Conservation (phyloP, 2,113 vertebrate species). For the Lonchura striata region DNA sequence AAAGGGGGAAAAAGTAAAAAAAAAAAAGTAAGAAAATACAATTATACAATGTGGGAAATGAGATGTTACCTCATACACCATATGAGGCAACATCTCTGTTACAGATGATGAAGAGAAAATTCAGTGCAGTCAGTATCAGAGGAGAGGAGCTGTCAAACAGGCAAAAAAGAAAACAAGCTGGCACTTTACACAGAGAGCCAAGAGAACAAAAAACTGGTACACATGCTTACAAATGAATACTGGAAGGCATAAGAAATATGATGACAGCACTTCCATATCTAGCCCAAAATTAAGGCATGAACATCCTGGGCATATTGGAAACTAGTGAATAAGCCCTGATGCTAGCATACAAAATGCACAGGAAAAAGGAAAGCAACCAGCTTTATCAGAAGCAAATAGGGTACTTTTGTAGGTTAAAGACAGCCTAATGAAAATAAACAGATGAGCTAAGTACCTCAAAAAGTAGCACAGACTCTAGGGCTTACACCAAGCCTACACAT, state of each 20-base stretch:
- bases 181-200: background rate
- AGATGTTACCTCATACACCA: background rate
- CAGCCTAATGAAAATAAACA: background rate
- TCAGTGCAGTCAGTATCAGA: rapidly evolving
- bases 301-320: background rate
- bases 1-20: too few species aligned
- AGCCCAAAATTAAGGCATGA: background rate
- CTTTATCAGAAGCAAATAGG: background rate
- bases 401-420: background rate
- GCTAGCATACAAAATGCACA: background rate
- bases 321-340: background rate
- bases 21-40: background rate
- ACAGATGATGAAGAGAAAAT: background rate
- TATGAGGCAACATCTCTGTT: background rate
- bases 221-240: background rate
- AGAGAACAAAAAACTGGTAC: background rate
- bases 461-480: background rate
- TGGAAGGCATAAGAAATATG: background rate
- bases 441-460: background rate
- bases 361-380: background rate
- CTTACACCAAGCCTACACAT: background rate
- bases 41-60: background rate
- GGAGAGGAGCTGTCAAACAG: background rate
- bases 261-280: rapidly evolving
- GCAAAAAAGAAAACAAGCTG: background rate